Base-by-base conservation (phyloP, 2,888 invertebrate species). In the Choreutis nemorana region DNA sequence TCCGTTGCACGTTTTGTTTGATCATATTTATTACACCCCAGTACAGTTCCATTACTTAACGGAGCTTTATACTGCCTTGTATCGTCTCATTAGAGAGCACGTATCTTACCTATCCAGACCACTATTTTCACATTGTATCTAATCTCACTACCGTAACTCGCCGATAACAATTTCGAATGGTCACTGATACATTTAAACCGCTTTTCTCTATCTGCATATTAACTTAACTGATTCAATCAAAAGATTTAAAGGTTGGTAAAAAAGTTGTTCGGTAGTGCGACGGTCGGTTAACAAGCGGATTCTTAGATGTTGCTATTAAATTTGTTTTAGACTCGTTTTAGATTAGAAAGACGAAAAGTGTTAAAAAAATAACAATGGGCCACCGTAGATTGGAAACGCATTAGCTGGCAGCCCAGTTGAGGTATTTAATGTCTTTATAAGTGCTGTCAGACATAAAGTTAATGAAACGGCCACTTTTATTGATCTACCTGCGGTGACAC, bases 351-450 rank as follows among this genome's bases (percentile, higher is more conserved):
- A 48, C 47, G 49, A 50, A 53, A 52, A 45, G 39, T 35, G 27
- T 32, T 28, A 39, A 35, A 39, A 35, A 43, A 33, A 29, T 31
- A 39, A 22, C 37, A 41, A 45, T 48, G 41, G 35, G 42, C 45
- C 45, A 38, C 8, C 13, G 1, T 23, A 23, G 23, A 23, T 42
- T 47, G 42, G 42, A 42, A 49, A 45, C 49, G 57, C 41, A 55
- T 59, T 45, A 45, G 41, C 31, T 50, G 50, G 45, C 48, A 55
- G 48, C 55, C 48, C 48, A 50, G 44, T 61, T 52, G 50, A 51
- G 50, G 39, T 44, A 61, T 71, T 64, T 75, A 78, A 77, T 78
- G 78, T 72, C 78, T 78, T 73, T 77, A 77, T 77, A 77, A 77
- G 75, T 77, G 78, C 65, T 61, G 57, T 60, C 63, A 55, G 56